Conservation (phyloP, 2,888 invertebrate species). For the Stratiomys singularior region DNA sequence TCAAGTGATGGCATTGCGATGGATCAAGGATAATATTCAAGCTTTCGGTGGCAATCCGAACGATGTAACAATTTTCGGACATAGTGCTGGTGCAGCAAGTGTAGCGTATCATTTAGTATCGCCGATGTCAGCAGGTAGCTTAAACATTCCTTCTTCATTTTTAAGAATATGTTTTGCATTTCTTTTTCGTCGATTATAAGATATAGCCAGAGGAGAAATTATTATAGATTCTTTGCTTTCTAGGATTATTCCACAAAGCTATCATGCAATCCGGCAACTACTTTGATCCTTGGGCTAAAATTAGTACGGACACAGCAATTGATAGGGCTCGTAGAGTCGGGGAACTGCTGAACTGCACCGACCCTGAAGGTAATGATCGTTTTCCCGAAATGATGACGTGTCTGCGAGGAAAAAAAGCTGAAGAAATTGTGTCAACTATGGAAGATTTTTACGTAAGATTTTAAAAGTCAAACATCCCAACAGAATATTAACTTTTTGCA, state of each 20-base stretch:
- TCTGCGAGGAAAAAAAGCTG: conserved; percentile 69
- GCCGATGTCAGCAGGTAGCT: conserved; percentile 57
- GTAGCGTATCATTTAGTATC: conserved; percentile 72
- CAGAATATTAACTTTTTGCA: not conserved
- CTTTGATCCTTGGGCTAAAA: conserved; percentile 70
- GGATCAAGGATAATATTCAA: conserved; percentile 69
- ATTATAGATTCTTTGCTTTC: conserved; percentile 10
- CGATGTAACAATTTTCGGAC: conserved; percentile 71
- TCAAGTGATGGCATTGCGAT: conserved; percentile 68
- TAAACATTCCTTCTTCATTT: too few relatives aligned
- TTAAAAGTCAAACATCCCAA: not conserved
- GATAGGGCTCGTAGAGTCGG: conserved; percentile 70
- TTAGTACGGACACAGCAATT: conserved; percentile 67
- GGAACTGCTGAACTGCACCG: conserved; percentile 69
- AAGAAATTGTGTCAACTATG: conserved; percentile 68
- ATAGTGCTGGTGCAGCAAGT: conserved; percentile 72
- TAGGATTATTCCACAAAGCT: conserved; percentile 71
- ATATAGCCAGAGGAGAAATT: too few relatives aligned
- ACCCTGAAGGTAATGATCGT: conserved; percentile 62
- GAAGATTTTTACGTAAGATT: conserved; percentile 34
- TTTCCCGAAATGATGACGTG: conserved; percentile 68
- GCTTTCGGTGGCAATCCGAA: conserved; percentile 70
- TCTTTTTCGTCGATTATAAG: too few relatives aligned
- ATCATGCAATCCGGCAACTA: conserved; percentile 77
- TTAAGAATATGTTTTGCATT: too few relatives aligned